These are phyloP conservation scores for Lepeophtheirus salmonis DNA, from an alignment of 1,140 invertebrate species.

Conservation along the genomic window DNA sequence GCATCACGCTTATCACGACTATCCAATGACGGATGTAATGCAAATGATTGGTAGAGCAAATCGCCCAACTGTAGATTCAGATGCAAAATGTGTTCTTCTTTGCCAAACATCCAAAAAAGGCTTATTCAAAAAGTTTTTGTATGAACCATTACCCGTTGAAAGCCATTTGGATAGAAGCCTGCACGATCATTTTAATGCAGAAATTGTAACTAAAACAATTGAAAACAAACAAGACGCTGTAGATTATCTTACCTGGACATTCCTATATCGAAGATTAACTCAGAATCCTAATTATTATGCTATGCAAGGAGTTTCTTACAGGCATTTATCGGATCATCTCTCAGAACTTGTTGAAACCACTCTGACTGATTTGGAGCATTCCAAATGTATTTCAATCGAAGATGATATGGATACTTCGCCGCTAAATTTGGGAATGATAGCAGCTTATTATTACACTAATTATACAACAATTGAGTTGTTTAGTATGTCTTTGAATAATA, in stretches of 20 bases:
- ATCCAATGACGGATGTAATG: conserved; percentile 86
- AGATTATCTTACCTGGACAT: conserved; percentile 98
- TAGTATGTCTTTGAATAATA: conserved; percentile 82
- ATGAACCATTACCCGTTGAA: conserved; percentile 74
- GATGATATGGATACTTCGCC: conserved; percentile 93
- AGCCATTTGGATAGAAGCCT: conserved; percentile 88
- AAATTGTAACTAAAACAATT: conserved; percentile 98
- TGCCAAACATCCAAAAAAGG: conserved; percentile 96
- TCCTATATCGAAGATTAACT: conserved; percentile 84
- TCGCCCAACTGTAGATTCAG: conserved; percentile 69
- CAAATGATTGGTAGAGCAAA: conserved; percentile 92
- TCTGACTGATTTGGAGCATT: conserved; percentile 81
- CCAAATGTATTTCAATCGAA: conserved; percentile 92
- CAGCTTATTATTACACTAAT: conserved; percentile 98
- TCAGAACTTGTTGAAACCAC: conserved; percentile 96
- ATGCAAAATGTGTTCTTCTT: conserved; percentile 87
- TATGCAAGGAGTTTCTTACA: conserved; percentile 62
- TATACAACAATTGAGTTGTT: conserved; percentile 98
- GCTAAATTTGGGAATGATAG: conserved; percentile 97
- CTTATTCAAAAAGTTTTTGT: conserved; percentile 96
- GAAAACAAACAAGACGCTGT: conserved; percentile 99
- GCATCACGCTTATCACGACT: conserved; percentile 75
- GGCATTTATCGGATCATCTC: conserved; percentile 91
- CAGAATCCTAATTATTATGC: conserved; percentile 99
- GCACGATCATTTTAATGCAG: conserved; percentile 98